These are phyloP conservation scores for Enteromius radiatus DNA, from an alignment of 2,797 vertebrate species.

Conservation along the genomic window DNA sequence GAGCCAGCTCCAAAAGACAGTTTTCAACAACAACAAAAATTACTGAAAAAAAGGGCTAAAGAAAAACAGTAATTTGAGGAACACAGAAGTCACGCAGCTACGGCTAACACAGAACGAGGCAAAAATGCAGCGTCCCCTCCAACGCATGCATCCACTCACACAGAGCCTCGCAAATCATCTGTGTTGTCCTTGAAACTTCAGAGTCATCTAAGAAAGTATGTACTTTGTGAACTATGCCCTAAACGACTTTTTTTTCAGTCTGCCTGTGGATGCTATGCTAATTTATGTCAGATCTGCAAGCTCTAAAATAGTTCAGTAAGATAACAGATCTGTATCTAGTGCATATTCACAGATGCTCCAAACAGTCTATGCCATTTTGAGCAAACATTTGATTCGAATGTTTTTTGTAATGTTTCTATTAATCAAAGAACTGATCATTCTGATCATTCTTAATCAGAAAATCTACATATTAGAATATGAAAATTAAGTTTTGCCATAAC, in stretches of 20 bases:
- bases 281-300: slow-evolving; percentile 20
- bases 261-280: slow-evolving; percentile 17
- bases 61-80: slow-evolving; percentile 61
- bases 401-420: neutral
- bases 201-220: neutral
- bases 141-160: slow-evolving; percentile 42
- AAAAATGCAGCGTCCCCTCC: slow-evolving; percentile 15
- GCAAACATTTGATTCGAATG: neutral
- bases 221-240: slow-evolving; percentile 16
- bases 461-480: neutral
- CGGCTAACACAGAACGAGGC: slow-evolving; percentile 59
- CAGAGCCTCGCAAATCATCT: slow-evolving; percentile 23
- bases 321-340: neutral
- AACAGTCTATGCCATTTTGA: neutral
- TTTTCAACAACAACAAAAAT: slow-evolving; percentile 63
- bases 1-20: slow-evolving; percentile 60
- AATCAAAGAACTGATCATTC: neutral
- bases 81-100: slow-evolving; percentile 51
- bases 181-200: slow-evolving; percentile 26
- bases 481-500: neutral
- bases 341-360: slow-evolving; percentile 5
- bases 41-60: slow-evolving; percentile 52
- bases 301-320: slow-evolving; percentile 15
- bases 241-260: slow-evolving; percentile 54
- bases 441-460: neutral